Percentiles rank a stretch among this genome's conserved stretches.
These are phyloP conservation scores for Leptonema lineaticorne DNA, from an alignment of 1,140 invertebrate species.

Conservation along the genomic window DNA sequence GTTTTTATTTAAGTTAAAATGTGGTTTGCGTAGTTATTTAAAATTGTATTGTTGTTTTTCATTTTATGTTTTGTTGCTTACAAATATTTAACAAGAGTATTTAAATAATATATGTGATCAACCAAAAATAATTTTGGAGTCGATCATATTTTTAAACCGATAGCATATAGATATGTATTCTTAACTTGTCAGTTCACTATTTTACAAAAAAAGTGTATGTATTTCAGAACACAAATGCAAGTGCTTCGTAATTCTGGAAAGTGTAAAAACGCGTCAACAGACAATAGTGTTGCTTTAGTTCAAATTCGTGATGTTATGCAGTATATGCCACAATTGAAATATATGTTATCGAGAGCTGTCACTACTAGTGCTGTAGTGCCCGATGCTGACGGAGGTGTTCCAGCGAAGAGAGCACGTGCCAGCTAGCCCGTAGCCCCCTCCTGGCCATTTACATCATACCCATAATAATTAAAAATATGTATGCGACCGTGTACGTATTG, in stretches of 20 bases:
- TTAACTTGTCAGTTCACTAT: neutral
- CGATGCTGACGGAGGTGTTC: slow-evolving; percentile 38
- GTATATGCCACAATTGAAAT: slow-evolving; percentile 83
- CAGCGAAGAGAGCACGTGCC: slow-evolving; percentile 49
- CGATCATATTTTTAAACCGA: no score
- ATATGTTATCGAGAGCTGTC: slow-evolving; percentile 64
- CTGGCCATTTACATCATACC: slow-evolving; percentile 31
- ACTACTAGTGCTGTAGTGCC: slow-evolving; percentile 44
- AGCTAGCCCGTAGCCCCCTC: slow-evolving; percentile 41
- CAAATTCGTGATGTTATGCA: slow-evolving; percentile 79
- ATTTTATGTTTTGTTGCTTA: no score
- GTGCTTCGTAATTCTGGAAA: slow-evolving; percentile 73
- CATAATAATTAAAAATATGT: slow-evolving; percentile 17
- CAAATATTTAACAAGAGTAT: no score
- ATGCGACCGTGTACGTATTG: no score
- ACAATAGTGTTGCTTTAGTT: slow-evolving; percentile 63
- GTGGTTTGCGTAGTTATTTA: no score
- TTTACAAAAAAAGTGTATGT: slow-evolving; percentile 24
- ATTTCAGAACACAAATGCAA: slow-evolving; percentile 69
- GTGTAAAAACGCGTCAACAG: slow-evolving; percentile 59
- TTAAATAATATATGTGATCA: neutral
- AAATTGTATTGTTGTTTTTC: no score
- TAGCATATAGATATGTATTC: neutral
- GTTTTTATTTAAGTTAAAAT: slow-evolving; percentile 2
- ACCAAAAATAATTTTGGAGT: no score